Conservation (phyloP, 35 echinoderm and acorn worm genomes). For the Diadema setosum region DNA sequence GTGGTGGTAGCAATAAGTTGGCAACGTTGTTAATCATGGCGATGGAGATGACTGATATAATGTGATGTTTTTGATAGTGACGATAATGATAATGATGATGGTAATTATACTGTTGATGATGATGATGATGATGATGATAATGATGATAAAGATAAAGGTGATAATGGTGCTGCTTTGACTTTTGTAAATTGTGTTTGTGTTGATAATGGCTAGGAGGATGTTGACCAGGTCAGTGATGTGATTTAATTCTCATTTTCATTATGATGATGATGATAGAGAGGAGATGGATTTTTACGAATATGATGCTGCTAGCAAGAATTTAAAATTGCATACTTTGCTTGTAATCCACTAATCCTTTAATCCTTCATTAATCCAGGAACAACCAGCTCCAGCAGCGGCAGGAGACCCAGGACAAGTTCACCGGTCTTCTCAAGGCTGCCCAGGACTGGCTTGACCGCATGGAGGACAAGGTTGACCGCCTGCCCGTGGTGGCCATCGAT, state of each 20-base stretch:
- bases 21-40: background rate
- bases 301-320: no score
- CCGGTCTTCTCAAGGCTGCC: slow-evolving; percentile 7
- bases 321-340: no score
- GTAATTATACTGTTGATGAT: no score
- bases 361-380: slow-evolving; percentile 39
- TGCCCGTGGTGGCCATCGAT: slow-evolving; percentile 69
- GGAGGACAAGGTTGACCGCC: slow-evolving; percentile 74
- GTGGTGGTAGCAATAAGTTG: background rate
- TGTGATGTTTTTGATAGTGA: background rate
- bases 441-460: slow-evolving; percentile 93
- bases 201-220: no score
- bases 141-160: background rate
- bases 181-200: no score
- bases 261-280: no score
- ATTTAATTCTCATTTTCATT: no score
- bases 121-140: background rate
- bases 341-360: no score
- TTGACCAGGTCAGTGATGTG: no score
- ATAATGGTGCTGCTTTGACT: no score
- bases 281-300: no score
- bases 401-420: slow-evolving; percentile 95
- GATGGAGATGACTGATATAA: background rate
- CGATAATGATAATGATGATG: background rate
- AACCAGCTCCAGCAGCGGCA: slow-evolving; percentile 91